These are phyloP conservation scores for Tetragonula clypearis DNA, from an alignment of 1,140 invertebrate genomes.

Conservation along the genomic window DNA sequence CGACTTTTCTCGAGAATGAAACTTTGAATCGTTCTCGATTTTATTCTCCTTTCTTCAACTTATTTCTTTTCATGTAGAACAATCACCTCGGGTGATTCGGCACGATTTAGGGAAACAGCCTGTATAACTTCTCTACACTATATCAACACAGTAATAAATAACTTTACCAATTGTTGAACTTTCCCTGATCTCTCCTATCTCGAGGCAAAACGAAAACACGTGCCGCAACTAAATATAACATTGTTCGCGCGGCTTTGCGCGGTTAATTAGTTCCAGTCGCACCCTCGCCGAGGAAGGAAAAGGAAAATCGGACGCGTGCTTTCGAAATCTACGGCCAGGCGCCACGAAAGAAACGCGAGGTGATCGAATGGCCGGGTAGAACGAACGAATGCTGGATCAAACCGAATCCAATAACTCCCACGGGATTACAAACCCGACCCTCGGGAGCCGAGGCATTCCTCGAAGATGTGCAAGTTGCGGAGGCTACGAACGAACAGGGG, in stretches of 20 bases:
- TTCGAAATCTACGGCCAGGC: conserved; percentile 2
- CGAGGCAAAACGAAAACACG: too few relatives aligned
- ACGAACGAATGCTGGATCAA: conserved; percentile 73
- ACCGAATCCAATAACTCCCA: conserved; percentile 78
- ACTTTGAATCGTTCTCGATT: too few relatives aligned
- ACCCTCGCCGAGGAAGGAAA: rapidly evolving
- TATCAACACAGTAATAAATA: too few relatives aligned
- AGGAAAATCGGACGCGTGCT: neutral
- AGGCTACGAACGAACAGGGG: neutral
- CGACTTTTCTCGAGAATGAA: too few relatives aligned
- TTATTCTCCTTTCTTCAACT: too few relatives aligned
- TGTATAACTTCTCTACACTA: too few relatives aligned
- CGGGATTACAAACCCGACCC: conserved; percentile 74
- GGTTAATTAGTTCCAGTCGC: conserved; percentile 1
- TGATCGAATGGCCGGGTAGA: neutral
- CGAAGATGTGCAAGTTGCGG: conserved; percentile 43
- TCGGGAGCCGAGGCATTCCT: conserved; percentile 64
- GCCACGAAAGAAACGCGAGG: neutral
- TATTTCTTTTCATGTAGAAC: too few relatives aligned
- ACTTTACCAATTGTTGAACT: too few relatives aligned
- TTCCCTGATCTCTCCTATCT: too few relatives aligned
- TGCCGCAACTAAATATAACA: neutral
- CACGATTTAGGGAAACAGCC: too few relatives aligned
- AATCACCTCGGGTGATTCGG: too few relatives aligned
- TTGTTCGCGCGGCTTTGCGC: neutral